Conservation (phyloP, 2,888 invertebrate genomes). For the Eupeodes luniger region DNA sequence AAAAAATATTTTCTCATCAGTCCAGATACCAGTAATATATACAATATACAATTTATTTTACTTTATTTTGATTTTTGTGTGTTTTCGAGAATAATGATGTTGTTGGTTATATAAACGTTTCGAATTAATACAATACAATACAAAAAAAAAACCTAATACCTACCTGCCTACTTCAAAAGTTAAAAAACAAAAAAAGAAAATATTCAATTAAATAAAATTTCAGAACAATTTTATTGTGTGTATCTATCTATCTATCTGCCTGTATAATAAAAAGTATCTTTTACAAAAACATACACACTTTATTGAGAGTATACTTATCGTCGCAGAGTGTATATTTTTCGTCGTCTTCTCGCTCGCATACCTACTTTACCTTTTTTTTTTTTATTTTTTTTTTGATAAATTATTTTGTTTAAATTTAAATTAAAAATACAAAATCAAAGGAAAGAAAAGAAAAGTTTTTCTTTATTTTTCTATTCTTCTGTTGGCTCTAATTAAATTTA, state of each 20-base stretch:
- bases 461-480: conserved; percentile 58
- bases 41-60: conserved; percentile 67
- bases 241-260: conserved; percentile 66
- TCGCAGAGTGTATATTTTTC: conserved; percentile 60
- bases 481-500: conserved; percentile 75
- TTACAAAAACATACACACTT: conserved; percentile 64
- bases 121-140: neutral
- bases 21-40: conserved; percentile 75
- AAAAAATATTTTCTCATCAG: conserved; percentile 58
- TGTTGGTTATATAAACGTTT: conserved; percentile 69
- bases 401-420: conserved; percentile 52
- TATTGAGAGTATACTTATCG: conserved; percentile 57
- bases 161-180: conserved; percentile 47
- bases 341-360: conserved; percentile 42
- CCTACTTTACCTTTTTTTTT: neutral
- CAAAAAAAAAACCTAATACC: conserved; percentile 26
- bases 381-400: conserved; percentile 42
- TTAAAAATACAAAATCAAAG: conserved; percentile 45
- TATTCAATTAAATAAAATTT: conserved; percentile 56
- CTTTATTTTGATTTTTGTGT: conserved; percentile 53
- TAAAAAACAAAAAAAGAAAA: conserved; percentile 39
- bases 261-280: conserved; percentile 23
- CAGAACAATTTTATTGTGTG: conserved; percentile 68
- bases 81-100: conserved; percentile 48
- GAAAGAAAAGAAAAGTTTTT: conserved; percentile 42